Percentiles rank a stretch among this genome's conserved stretches.
These are phyloP conservation scores for Caenorhabditis remanei DNA, from an alignment of 1,140 invertebrate species.

Conservation along the genomic window DNA sequence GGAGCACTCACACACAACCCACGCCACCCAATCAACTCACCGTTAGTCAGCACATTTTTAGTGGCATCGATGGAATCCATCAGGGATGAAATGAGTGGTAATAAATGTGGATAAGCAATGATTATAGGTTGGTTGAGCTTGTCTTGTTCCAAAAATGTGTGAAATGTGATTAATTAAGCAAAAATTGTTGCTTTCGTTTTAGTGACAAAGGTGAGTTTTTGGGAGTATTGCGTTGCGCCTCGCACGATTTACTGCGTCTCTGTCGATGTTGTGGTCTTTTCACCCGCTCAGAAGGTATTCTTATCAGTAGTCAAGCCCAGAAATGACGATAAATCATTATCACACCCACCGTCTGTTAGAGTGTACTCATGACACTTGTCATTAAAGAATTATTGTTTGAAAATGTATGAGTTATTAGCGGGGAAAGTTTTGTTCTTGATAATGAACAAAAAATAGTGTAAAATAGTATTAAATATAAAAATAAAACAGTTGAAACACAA, in stretches of 20 bases:
- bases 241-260: background rate
- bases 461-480: too few relatives aligned
- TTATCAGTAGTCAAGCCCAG: conserved; percentile 5
- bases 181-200: conserved; percentile 21
- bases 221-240: background rate
- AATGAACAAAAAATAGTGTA: too few relatives aligned
- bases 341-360: conserved; percentile 41
- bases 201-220: conserved; percentile 39
- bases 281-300: background rate
- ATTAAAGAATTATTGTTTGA: background rate
- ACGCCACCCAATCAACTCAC: background rate
- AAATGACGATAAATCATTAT: conserved; percentile 51
- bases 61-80: background rate
- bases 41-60: background rate
- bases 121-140: background rate
- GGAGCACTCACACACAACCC: background rate
- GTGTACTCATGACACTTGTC: conserved; percentile 29
- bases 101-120: conserved; percentile 14
- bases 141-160: background rate
- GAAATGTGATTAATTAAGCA: background rate
- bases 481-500: too few relatives aligned
- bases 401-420: background rate
- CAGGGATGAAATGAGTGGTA: background rate
- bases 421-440: too few relatives aligned
- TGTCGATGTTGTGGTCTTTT: background rate